A percentile compares a stretch with the other conserved stretches of the same genome.
phyloP scores from a whole-genome alignment of 2,113 vertebrate genomes.

The Microtus ochrogaster region DNA sequence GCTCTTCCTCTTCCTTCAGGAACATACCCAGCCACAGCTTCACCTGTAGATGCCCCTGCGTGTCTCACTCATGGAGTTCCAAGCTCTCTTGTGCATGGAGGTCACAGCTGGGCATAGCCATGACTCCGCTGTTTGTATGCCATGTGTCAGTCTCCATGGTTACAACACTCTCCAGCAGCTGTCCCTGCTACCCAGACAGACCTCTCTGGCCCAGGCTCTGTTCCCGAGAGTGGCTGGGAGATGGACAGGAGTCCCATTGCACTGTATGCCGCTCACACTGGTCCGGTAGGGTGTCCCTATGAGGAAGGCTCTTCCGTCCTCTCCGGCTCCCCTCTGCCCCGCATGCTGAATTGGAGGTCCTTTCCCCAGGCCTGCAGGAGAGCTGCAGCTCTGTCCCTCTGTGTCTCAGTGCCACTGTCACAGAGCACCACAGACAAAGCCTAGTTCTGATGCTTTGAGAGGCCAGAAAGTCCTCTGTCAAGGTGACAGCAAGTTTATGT shows the following conservation, averaged over 20 bases:
- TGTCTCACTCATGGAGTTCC: neutral
- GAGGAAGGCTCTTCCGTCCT: no score
- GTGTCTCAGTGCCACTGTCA: no score
- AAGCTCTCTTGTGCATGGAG: neutral
- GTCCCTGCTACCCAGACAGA: neutral
- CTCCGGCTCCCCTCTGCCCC: neutral
- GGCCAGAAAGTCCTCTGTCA: no score
- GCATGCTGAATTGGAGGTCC: neutral
- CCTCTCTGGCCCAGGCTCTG: neutral
- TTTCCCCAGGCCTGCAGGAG: rapidly evolving
- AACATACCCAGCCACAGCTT: neutral
- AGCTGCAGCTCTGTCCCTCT: neutral
- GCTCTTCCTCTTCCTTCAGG: neutral
- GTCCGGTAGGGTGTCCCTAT: neutral
- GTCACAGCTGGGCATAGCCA: rapidly evolving
- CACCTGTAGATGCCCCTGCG: neutral
- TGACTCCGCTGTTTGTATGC: neutral
- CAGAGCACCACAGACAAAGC: neutral
- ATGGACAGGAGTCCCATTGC: neutral
- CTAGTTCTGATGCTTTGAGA: neutral
- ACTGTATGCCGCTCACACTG: neutral
- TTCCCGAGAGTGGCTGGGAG: neutral
- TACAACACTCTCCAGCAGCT: neutral
- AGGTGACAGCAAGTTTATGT: neutral
- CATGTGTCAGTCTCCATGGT: neutral